phyloP scores from a whole-genome alignment of 2,888 invertebrate species.

The Caenorhabditis virilis region DNA sequence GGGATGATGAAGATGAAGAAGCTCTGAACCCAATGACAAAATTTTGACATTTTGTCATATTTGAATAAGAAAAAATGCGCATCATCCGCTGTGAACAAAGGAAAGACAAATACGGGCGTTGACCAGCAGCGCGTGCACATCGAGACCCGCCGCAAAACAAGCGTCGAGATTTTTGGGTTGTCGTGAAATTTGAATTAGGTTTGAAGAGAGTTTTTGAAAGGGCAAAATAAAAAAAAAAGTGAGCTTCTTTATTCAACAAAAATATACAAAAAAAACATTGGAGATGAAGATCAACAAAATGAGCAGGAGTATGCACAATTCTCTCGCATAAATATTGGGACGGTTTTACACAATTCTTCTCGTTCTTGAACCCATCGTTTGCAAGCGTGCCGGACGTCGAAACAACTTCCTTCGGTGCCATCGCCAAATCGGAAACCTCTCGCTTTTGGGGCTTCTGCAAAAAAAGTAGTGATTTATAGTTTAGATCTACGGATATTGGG shows the following conservation, averaged over 20 bases:
- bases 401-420: conserved; percentile 53
- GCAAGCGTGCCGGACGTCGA: conserved; percentile 62
- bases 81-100: no score
- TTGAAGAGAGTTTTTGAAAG: no score
- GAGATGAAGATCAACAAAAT: conserved; percentile 38
- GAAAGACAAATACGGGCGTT: no score
- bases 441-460: conserved; percentile 40
- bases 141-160: no score
- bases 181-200: no score
- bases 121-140: no score
- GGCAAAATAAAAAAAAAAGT: no score
- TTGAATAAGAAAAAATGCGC: conserved; percentile 34
- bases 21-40: background rate
- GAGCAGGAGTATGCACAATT: conserved; percentile 62
- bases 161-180: no score
- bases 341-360: conserved; percentile 61
- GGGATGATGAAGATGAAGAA: background rate
- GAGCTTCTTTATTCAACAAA: conserved; percentile 12
- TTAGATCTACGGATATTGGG: background rate
- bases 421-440: conserved; percentile 55
- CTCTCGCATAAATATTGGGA: conserved; percentile 66
- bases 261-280: conserved; percentile 10
- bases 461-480: background rate
- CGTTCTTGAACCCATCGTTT: conserved; percentile 64
- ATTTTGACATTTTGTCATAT: conserved; percentile 42